A percentile compares a stretch with the other conserved stretches of the same genome.
Conservation (phyloP, 2,888 invertebrate species). For the Amiota communis region DNA sequence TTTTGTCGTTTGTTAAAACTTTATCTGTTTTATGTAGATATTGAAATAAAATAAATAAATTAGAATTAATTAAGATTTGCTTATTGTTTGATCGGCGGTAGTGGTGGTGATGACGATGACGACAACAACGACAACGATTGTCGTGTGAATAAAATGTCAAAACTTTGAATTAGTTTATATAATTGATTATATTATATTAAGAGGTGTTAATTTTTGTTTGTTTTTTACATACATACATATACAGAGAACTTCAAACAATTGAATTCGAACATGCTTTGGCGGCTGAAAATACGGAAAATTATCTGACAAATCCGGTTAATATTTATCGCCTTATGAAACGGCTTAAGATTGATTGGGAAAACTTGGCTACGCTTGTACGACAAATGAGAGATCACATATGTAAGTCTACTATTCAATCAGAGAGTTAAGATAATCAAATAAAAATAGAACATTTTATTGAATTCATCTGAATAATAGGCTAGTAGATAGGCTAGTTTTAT, state of each 20-base stretch:
- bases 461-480: background rate
- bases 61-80: slow-evolving; percentile 61
- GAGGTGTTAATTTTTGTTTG: background rate
- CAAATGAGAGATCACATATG: slow-evolving; percentile 76
- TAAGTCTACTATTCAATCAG: slow-evolving; percentile 40
- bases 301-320: slow-evolving; percentile 93
- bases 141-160: slow-evolving; percentile 41
- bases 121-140: slow-evolving; percentile 47
- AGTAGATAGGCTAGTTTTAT: background rate
- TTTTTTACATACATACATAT: no score
- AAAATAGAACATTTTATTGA: no score
- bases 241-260: slow-evolving; percentile 77
- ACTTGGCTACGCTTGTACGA: slow-evolving; percentile 82
- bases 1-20: no score
- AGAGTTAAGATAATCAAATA: background rate
- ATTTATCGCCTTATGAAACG: slow-evolving; percentile 94
- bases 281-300: slow-evolving; percentile 83
- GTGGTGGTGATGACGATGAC: background rate
- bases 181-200: slow-evolving; percentile 28
- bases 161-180: slow-evolving; percentile 35
- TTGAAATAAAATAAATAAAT: slow-evolving; percentile 63
- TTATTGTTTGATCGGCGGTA: background rate
- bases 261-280: slow-evolving; percentile 84
- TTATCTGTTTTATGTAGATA: slow-evolving; percentile 43
- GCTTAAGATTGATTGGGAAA: slow-evolving; percentile 90